Percentiles rank a stretch among this genome's conserved stretches.
phyloP scores from a whole-genome alignment of 2,888 invertebrate species.

The Pardosa pseudoannulata region DNA sequence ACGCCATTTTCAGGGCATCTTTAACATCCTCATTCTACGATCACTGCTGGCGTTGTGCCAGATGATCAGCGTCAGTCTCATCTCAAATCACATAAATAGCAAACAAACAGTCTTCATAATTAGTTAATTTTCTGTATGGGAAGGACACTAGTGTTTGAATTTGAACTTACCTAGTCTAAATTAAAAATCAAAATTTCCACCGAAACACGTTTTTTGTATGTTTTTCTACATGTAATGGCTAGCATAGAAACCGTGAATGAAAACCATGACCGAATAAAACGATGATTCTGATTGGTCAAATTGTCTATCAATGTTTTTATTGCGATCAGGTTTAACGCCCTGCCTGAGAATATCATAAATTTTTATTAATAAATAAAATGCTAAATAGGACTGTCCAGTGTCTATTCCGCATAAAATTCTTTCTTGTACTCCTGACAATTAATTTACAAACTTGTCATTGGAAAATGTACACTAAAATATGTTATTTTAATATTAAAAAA shows the following conservation, averaged over 20 bases:
- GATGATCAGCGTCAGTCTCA: conserved; percentile 72
- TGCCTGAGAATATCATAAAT: conserved; percentile 25
- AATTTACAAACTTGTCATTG: no score
- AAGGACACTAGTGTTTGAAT: conserved; percentile 2
- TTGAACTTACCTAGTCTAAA: conserved; percentile 45
- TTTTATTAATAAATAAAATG: no score
- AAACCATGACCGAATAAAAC: conserved; percentile 72
- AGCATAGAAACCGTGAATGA: conserved; percentile 70
- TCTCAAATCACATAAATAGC: conserved; percentile 56
- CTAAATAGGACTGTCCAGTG: no score
- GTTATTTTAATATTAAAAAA: no score
- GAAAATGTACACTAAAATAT: no score
- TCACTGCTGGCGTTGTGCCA: conserved; percentile 70
- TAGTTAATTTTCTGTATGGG: neutral
- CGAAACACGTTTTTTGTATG: conserved; percentile 68
- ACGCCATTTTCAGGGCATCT: conserved; percentile 72
- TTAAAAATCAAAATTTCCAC: conserved; percentile 49
- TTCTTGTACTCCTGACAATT: no score
- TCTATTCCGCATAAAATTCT: no score
- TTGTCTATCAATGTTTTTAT: conserved; percentile 66
- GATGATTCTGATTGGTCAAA: conserved; percentile 73
- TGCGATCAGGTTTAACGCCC: conserved; percentile 69
- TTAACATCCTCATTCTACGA: conserved; percentile 70
- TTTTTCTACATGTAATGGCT: conserved; percentile 60
- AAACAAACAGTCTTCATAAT: conserved; percentile 22